Conservation (phyloP, 2,888 invertebrate species). For the Gymnocheta viridis region DNA sequence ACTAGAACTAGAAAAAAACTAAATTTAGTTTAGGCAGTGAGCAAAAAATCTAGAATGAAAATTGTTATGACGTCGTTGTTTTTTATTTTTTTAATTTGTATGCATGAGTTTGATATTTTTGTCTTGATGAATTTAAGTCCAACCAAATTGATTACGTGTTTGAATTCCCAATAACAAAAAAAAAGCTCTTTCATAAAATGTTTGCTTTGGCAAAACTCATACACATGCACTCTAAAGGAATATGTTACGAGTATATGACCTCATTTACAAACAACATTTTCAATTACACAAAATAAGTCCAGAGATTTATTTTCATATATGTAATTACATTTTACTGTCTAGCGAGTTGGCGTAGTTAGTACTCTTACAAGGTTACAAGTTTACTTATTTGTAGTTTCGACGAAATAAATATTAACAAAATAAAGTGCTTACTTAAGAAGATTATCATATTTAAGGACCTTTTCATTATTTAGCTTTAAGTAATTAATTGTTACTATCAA, state of each 20-base stretch:
- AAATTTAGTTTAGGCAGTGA: not conserved
- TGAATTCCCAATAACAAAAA: not conserved
- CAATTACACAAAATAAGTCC: constrained; percentile 1
- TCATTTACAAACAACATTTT: constrained; percentile 6
- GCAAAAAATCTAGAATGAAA: not conserved
- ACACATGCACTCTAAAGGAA: not conserved
- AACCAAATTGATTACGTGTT: constrained; percentile 19
- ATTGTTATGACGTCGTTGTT: constrained; percentile 23
- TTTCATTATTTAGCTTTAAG: not conserved
- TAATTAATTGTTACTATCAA: not conserved
- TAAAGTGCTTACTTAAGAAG: not conserved
- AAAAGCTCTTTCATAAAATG: not conserved
- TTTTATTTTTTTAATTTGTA: not conserved
- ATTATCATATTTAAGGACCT: not conserved
- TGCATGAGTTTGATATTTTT: not conserved
- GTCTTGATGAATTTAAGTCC: not conserved
- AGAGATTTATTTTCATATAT: constrained; percentile 1
- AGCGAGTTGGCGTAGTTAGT: not conserved
- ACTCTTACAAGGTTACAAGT: not conserved
- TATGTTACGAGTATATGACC: not conserved
- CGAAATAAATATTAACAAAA: not conserved
- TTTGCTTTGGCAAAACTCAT: constrained; percentile 5
- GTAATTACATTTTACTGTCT: constrained; percentile 31
- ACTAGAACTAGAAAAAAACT: not conserved
- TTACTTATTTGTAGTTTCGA: not conserved